Percentiles rank a stretch among this genome's conserved stretches.
phyloP scores from a whole-genome alignment of 2,888 invertebrate genomes.

The Chrysodeixis includens region DNA sequence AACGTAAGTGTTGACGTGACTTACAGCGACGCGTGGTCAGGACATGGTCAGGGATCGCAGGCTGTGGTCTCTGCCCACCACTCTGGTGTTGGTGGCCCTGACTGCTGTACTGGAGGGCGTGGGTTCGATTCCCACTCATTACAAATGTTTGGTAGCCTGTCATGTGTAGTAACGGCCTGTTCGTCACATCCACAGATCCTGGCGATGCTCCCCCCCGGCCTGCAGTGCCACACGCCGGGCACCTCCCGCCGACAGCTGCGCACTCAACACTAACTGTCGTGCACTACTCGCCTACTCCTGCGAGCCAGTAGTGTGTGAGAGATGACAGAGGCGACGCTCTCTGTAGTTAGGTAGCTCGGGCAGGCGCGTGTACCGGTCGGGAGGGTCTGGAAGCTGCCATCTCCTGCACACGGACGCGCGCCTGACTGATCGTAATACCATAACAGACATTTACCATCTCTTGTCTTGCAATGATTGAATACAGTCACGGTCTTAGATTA shows the following conservation, averaged over 20 bases:
- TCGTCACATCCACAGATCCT: background rate
- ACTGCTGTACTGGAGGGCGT: too few species aligned
- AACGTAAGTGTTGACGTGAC: background rate
- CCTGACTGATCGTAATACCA: background rate
- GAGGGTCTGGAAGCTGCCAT: background rate
- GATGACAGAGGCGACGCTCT: background rate
- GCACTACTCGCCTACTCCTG: background rate
- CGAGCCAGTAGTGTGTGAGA: background rate
- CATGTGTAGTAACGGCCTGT: background rate
- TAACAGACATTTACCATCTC: background rate
- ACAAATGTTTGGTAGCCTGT: background rate
- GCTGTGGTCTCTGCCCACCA: too few species aligned
- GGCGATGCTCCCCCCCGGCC: background rate
- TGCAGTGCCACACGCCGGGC: background rate
- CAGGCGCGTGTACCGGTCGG: background rate
- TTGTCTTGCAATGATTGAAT: too few species aligned
- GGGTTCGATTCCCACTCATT: too few species aligned
- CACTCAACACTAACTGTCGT: background rate
- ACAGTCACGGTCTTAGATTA: too few species aligned
- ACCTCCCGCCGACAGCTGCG: background rate
- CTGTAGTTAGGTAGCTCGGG: conserved; percentile 4
- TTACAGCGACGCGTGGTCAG: background rate
- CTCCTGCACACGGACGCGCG: background rate
- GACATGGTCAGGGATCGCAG: too few species aligned
- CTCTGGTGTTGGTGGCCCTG: too few species aligned